Base-by-base conservation (phyloP, 2,888 invertebrate species). In the Cylloceria caligata region DNA sequence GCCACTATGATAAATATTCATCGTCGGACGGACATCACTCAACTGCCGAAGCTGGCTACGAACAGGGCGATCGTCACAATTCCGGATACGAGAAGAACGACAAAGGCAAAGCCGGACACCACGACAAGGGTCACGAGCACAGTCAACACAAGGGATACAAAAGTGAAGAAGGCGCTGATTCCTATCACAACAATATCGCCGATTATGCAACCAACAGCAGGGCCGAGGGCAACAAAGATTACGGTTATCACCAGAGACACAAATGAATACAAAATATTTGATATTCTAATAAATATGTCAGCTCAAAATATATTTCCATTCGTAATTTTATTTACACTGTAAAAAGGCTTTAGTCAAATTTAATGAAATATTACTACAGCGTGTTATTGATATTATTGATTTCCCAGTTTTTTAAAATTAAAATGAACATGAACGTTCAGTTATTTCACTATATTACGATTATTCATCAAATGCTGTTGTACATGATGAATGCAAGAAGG, bases 41-140 rank as follows among this genome's bases (percentile, higher is more conserved):
- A 93, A 95, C 95, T 68, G 96, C 96, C 0, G 96, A 97, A 93
- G 97, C 97, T 80, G 96, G 96, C 5, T 95, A 96, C 91, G 95
- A 95, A 92, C 96, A 97, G 93, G 96, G 96, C 88, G 96, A 96
- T n/a, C 96, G 96, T 90, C 95, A 96, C 89, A 95, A 97, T 88
- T 95, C 96, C 60, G 96, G 94, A 9, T 95, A 96, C 87, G 96
- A 96, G 87, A 95, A 96, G 87, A 96, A 96, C 87, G 95, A 96
- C 89, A 95, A 96, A 85, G 97, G 96, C 49, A 96, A 97, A 93
- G 96, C 97, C 90, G 97, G 97, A 11, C 95, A 96, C 88, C 95
- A 96, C 90, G 96, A 96, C 89, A 96, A 97, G 90, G 97, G 97
- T 7, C 95, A 96, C 78, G 96, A 97, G 90, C 95, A 96, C 90